Evolutionary conservation across 2,888 invertebrate genomes (phyloP).

Genomic region (Loripinus fragilis): DNA sequence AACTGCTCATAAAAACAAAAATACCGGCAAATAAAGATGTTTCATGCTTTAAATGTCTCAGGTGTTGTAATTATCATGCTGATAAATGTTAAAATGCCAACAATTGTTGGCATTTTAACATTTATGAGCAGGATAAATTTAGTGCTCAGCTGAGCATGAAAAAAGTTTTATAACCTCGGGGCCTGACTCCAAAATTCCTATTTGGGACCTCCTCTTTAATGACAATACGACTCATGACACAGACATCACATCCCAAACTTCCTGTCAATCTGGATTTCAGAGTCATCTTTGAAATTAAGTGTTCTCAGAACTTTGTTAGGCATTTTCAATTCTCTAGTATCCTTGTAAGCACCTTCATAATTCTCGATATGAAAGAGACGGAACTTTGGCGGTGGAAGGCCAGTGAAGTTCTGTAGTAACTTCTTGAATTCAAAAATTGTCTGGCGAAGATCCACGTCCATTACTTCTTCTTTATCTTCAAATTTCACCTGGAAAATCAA

Average conservation of each 20-base stretch:
- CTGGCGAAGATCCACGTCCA: conserved; percentile 88
- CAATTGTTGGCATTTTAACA: too few relatives aligned
- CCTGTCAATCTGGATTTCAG: conserved; percentile 66
- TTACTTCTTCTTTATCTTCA: conserved; percentile 84
- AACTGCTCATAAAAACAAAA: too few relatives aligned
- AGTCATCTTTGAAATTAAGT: conserved; percentile 84
- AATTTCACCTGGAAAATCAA: conserved; percentile 90
- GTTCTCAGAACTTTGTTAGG: conserved; percentile 95
- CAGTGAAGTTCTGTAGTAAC: conserved; percentile 84
- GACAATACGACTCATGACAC: too few relatives aligned
- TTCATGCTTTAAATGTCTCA: too few relatives aligned
- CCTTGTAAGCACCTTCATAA: conserved; percentile 25
- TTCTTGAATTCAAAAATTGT: conserved; percentile 88
- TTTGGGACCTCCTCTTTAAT: too few relatives aligned
- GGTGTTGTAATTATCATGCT: too few relatives aligned
- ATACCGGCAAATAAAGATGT: too few relatives aligned
- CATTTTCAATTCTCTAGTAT: conserved; percentile 90
- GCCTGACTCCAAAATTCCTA: too few relatives aligned
- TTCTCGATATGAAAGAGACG: conserved; percentile 93
- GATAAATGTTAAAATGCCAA: too few relatives aligned
- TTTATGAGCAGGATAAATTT: too few relatives aligned
- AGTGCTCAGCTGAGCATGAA: too few relatives aligned
- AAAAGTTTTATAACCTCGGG: too few relatives aligned
- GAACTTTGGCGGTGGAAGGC: conserved; percentile 92
- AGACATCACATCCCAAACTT: conserved; percentile 22